These are phyloP conservation scores for Trachops cirrhosus DNA, from an alignment of 2,797 vertebrate species.

Conservation along the genomic window DNA sequence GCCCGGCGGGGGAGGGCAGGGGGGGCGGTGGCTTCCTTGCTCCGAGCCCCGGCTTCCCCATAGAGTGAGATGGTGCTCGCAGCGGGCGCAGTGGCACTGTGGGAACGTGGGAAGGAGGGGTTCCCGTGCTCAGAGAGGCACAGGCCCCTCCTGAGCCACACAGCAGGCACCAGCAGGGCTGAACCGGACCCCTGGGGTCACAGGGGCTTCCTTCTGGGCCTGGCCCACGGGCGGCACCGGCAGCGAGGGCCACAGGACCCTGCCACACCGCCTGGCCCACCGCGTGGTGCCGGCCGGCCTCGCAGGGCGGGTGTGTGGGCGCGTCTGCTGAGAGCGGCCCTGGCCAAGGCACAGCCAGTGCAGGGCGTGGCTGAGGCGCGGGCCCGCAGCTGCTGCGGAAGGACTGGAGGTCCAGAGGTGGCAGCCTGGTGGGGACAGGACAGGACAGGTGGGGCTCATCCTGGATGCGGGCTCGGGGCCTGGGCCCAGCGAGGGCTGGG, in stretches of 20 bases:
- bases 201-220: background rate
- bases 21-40: background rate
- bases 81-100: background rate
- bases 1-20: constrained; percentile 18
- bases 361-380: accelerated
- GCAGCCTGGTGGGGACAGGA: accelerated
- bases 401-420: accelerated
- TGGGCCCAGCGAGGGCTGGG: accelerated
- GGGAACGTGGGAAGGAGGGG: background rate
- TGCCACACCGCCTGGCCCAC: background rate
- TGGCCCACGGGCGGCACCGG: background rate
- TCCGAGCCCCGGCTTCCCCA: background rate
- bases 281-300: accelerated
- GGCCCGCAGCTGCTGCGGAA: accelerated
- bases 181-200: background rate
- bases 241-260: no score
- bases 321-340: accelerated
- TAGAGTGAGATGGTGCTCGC: background rate
- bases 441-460: background rate
- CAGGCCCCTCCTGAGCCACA: background rate
- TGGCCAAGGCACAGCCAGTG: background rate
- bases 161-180: background rate
- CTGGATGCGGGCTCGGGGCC: background rate
- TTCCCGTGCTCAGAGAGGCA: accelerated
- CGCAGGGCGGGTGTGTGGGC: accelerated